Conservation (phyloP, 2,888 invertebrate genomes). For the Hypolimnas misippus region DNA sequence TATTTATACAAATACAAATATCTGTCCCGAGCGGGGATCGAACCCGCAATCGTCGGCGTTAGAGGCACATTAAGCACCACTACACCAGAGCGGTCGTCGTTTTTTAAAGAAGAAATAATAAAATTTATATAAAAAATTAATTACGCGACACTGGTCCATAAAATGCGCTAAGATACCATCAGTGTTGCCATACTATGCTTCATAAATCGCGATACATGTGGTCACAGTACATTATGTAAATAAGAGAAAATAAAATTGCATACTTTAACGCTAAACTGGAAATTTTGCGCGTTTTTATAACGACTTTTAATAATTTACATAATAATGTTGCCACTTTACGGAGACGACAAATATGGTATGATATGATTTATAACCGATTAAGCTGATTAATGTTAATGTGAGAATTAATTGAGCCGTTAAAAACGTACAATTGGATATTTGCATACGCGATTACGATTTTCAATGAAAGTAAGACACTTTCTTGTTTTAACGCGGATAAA, state of each 20-base stretch:
- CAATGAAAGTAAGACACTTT: not conserved
- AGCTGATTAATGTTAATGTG: constrained; percentile 22
- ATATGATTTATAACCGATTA: constrained; percentile 25
- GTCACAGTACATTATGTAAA: constrained; percentile 20
- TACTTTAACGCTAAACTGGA: constrained; percentile 5
- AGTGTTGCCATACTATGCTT: constrained; percentile 13
- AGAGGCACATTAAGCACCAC: too few species aligned
- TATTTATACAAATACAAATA: too few species aligned
- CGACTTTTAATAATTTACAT: constrained; percentile 5
- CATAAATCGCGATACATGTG: constrained; percentile 10
- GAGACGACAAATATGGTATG: constrained; percentile 20
- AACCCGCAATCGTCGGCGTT: too few species aligned
- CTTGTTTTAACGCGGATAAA: not conserved
- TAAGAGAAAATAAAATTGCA: constrained; percentile 21
- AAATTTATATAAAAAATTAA: too few species aligned
- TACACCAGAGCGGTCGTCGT: too few species aligned
- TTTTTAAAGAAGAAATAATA: too few species aligned
- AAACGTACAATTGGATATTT: not conserved
- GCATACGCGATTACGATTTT: not conserved
- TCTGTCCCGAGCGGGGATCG: too few species aligned
- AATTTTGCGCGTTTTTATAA: constrained; percentile 8
- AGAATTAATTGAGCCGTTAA: constrained; percentile 22
- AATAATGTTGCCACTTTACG: constrained; percentile 3
- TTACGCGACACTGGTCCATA: constrained; percentile 1
- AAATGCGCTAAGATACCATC: constrained; percentile 6